A percentile compares a stretch with the other conserved stretches of the same genome.
phyloP scores from a whole-genome alignment of 1,140 invertebrate genomes.

The Anastrepha obliqua region DNA sequence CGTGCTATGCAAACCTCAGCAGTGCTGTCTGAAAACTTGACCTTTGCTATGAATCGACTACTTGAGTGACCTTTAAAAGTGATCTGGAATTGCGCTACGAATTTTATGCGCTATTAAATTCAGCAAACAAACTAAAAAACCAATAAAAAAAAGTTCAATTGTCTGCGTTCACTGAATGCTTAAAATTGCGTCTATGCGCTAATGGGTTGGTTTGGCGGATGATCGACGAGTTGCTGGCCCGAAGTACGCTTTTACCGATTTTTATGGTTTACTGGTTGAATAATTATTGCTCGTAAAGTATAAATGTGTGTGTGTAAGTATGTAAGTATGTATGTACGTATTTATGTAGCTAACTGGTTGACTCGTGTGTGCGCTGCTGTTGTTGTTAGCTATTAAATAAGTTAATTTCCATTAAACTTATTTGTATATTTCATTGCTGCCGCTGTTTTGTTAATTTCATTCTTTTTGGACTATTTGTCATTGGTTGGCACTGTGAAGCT shows the following conservation, averaged over 20 bases:
- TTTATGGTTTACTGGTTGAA: not conserved
- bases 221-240: not conserved
- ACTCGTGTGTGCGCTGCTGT: not conserved
- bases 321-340: no score
- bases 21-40: not conserved
- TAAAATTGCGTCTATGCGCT: not conserved
- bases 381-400: not conserved
- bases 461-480: not conserved
- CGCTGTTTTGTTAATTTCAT: not conserved
- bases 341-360: not conserved
- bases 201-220: not conserved
- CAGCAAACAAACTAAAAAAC: not conserved
- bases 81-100: conserved; percentile 12
- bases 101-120: not conserved
- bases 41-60: not conserved
- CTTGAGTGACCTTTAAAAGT: conserved; percentile 22
- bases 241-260: not conserved
- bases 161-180: not conserved
- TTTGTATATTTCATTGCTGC: conserved; percentile 9
- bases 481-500: no score
- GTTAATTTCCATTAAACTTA: conserved; percentile 13
- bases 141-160: not conserved
- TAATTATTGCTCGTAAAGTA: no score
- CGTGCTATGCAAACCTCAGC: not conserved
- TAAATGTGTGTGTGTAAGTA: no score